Conservation (phyloP, 2,888 invertebrate genomes). For the Caenorhabditis uteleia region DNA sequence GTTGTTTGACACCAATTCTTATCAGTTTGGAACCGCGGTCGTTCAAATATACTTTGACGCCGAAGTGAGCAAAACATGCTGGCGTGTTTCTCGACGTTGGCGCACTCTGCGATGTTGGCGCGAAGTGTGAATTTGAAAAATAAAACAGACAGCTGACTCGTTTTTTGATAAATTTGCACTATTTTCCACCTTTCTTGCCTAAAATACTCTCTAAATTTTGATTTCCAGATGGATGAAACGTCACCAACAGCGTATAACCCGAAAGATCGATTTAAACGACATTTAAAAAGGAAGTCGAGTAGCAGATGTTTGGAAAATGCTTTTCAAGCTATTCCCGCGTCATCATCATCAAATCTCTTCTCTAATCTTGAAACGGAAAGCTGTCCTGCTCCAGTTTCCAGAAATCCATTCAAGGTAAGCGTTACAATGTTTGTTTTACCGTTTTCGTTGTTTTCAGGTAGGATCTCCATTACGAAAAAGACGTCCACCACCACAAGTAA, state of each 20-base stretch:
- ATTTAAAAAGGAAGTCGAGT: constrained; percentile 29
- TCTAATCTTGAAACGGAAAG: constrained; percentile 17
- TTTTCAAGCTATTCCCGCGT: neutral
- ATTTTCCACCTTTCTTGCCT: neutral
- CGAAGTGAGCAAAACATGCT: too few species aligned
- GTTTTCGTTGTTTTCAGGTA: constrained; percentile 11
- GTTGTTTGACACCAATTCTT: too few species aligned
- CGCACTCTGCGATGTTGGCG: too few species aligned
- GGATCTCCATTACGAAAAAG: constrained; percentile 29
- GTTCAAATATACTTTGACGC: too few species aligned
- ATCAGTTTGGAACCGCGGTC: too few species aligned
- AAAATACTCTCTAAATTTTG: neutral
- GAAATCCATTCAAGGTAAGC: constrained; percentile 24
- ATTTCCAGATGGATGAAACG: constrained; percentile 8
- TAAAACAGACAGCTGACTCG: too few species aligned
- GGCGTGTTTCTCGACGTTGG: too few species aligned
- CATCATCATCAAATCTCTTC: neutral
- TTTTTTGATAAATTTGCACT: neutral
- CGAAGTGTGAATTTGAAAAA: too few species aligned
- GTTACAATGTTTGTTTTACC: neutral
- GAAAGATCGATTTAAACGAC: constrained; percentile 20
- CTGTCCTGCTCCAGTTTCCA: constrained; percentile 17
- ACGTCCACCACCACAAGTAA: constrained; percentile 11
- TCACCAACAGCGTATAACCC: constrained; percentile 18
- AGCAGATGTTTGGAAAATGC: constrained; percentile 7